A percentile compares a stretch with the other conserved stretches of the same genome.
phyloP scores from a whole-genome alignment of 1,140 invertebrate genomes.

The Caerostris darwini region DNA sequence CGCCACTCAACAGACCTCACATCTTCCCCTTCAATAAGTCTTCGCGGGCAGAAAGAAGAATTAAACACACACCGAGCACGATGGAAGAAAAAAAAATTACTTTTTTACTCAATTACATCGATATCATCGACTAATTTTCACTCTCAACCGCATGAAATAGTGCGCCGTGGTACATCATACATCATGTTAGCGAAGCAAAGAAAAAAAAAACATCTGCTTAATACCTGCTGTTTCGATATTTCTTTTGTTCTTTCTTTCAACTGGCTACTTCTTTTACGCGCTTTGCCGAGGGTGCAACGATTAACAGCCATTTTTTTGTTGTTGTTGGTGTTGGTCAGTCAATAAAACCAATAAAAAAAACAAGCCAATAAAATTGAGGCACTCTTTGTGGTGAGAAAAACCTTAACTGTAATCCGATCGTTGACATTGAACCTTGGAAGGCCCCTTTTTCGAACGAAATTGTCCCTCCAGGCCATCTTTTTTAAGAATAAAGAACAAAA shows the following conservation, averaged over 20 bases:
- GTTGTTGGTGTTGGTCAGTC: too few species aligned
- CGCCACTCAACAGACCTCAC: background rate
- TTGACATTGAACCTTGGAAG: background rate
- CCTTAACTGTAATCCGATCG: constrained; percentile 36
- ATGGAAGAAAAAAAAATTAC: constrained; percentile 17
- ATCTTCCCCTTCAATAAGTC: background rate
- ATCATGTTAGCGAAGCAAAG: background rate
- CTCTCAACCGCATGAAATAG: background rate
- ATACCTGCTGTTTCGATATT: constrained; percentile 35
- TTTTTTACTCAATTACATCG: constrained; percentile 50
- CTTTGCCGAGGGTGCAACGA: background rate
- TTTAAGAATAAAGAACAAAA: background rate
- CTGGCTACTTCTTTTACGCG: constrained; percentile 33
- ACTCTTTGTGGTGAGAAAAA: constrained; percentile 5
- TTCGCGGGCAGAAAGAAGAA: background rate
- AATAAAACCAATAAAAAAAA: too few species aligned
- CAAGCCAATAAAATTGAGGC: background rate
- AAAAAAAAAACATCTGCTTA: constrained; percentile 1
- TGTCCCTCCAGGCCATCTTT: background rate
- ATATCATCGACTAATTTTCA: constrained; percentile 49
- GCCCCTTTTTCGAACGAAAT: background rate
- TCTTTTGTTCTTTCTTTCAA: background rate
- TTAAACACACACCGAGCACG: background rate
- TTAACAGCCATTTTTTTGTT: background rate
- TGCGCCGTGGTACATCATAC: background rate